phyloP scores from a whole-genome alignment of 1,140 invertebrate genomes.

The Mya arenaria region DNA sequence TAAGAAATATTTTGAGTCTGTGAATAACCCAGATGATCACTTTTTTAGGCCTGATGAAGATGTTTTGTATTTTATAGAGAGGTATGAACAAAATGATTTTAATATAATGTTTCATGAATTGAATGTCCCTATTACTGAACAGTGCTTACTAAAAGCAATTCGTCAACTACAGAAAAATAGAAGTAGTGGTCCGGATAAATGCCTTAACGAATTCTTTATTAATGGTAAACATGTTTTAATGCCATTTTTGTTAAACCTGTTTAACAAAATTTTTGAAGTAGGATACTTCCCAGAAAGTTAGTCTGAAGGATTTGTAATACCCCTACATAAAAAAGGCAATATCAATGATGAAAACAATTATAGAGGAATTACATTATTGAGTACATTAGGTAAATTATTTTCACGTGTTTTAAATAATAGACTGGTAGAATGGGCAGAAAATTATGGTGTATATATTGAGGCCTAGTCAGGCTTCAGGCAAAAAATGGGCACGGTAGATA shows the following conservation, averaged over 20 bases:
- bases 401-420: slow-evolving; percentile 40
- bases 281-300: slow-evolving; percentile 15
- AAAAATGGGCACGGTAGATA: slow-evolving; percentile 9
- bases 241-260: not conserved
- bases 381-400: slow-evolving; percentile 27
- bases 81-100: slow-evolving; percentile 4
- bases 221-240: not conserved
- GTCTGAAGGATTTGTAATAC: slow-evolving; percentile 27
- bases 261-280: not conserved
- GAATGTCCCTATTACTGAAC: not conserved
- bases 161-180: not conserved
- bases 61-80: not conserved
- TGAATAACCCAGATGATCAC: not conserved
- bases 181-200: not conserved
- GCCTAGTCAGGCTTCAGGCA: slow-evolving; percentile 14
- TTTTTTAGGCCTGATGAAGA: not conserved
- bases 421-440: not conserved
- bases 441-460: not conserved
- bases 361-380: slow-evolving; percentile 28
- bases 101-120: slow-evolving; percentile 11
- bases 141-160: not conserved
- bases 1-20: not conserved
- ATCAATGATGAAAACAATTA: slow-evolving; percentile 24
- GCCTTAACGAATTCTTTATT: slow-evolving; percentile 24
- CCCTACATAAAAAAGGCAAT: slow-evolving; percentile 25